Base-by-base conservation (phyloP, 2,113 vertebrate genomes). In the Rhabdornis inornatus region DNA sequence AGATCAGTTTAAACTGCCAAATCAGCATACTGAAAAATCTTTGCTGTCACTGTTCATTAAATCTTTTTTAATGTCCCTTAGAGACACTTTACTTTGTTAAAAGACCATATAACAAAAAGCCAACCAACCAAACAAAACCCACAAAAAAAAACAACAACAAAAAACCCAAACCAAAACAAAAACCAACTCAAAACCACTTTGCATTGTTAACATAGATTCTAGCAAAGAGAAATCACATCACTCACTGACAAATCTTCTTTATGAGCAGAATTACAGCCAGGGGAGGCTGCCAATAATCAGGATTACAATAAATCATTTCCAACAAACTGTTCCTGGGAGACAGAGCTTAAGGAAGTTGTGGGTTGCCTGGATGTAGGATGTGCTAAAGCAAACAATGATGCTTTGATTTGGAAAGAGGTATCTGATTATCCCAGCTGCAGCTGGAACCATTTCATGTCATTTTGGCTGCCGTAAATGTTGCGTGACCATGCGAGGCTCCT, bases 381-480 rank as follows among this genome's bases (percentile, higher is more conserved):
- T 85, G 77, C 80, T 71, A 59, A 70, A 82, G 82, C 74, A 93
- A 95, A 97, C 95, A 96, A 97, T 78, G 83, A 47, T 72, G 91
- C 87, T 94, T 97, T 97, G 91, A 91, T 89, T 79, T 92, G 61
- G 68, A 69, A 37, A 60, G 80, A 71, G 74, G 90, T 95, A 94
- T 91, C 86, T 78, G 76, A 78, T 96, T 42, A 80, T 95, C 88
- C 76, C 42, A 83, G 94, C 37, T 75, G 90, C 39, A 90, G 88
- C 89, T 96, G 94, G 96, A 95, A 66, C 44, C 65, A 37, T 78
- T 90, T 96, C 96, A 64, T 44, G 93, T 71, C 60, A 83, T 63
- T 87, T 89, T 63, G 39, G 86, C 92, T 77, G 74, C 69, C 68
- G 94, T 95, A 98, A 98, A 98, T 97, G 98, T 97, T 93, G 98